These are phyloP conservation scores for Solenopsis invicta DNA, from an alignment of 1,140 invertebrate genomes.

Conservation along the genomic window DNA sequence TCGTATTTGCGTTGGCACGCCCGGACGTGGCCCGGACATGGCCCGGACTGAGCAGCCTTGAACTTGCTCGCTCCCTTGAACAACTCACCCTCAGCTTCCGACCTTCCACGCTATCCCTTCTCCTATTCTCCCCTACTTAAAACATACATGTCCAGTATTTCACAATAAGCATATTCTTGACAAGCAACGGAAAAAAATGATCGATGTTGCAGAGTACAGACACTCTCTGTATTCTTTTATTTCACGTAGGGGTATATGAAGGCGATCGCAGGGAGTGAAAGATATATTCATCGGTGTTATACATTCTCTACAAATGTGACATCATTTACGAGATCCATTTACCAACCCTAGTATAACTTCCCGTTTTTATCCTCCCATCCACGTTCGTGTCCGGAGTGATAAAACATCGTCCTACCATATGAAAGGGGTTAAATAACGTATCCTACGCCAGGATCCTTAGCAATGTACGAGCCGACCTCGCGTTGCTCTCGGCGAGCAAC, in stretches of 20 bases:
- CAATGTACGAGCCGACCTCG: constrained; percentile 64
- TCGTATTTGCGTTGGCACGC: constrained; percentile 81
- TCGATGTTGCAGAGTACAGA: not conserved
- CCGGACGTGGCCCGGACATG: constrained; percentile 80
- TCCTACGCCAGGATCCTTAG: constrained; percentile 42
- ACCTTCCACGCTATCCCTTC: constrained; percentile 26
- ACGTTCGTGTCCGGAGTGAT: constrained; percentile 1
- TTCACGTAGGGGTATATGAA: not conserved
- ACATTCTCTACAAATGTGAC: not conserved
- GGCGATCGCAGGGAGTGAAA: not conserved
- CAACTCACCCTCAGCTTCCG: constrained; percentile 63
- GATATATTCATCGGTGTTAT: not conserved
- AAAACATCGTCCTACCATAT: constrained; percentile 33
- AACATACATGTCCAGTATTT: not conserved
- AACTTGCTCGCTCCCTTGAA: constrained; percentile 78
- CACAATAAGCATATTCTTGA: constrained; percentile 32
- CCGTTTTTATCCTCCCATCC: not conserved
- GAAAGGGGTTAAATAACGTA: constrained; percentile 48
- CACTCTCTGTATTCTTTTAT: not conserved
- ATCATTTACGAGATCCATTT: constrained; percentile 19
- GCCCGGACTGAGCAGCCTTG: constrained; percentile 80
- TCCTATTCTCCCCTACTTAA: constrained; percentile 5
- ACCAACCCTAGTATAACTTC: not conserved
- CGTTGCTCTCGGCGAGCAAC: constrained; percentile 47
- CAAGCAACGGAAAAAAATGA: not conserved